Evolutionary conservation across 2,797 vertebrate genomes (phyloP), one percentile per base, ranked within the genome.

Genomic region (Sphaeramia orbicularis): DNA sequence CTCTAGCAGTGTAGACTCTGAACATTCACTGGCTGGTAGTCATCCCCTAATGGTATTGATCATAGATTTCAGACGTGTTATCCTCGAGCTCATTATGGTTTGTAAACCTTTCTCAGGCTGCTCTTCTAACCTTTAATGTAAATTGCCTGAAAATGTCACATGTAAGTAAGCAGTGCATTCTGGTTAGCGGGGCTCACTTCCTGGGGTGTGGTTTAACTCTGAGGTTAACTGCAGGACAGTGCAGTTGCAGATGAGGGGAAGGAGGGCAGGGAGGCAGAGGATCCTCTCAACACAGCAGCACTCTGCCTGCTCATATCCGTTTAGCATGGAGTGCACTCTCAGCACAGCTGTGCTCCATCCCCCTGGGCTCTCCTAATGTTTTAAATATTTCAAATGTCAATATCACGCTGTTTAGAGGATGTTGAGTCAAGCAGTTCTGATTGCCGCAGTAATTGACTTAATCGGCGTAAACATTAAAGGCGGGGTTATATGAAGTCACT

Each of bases 311-410:
- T 92, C 88, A 87, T 90, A 91, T 93, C 91, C 84, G 89, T 91
- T 90, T 89, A 87, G 88, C 89, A 84, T 92, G 91, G 93, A 94
- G 93, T 94, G 93, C 91, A 88, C 91, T 93, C 93, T 93, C 90
- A 93, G 90, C 91, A 87, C 93, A 93, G 93, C 93, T 93, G 92
- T 89, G 91, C 89, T 92, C 85, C 84, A 87, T 92, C 91, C 91
- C 91, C 92, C 86, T 90, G 90, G 91, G 91, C 91, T 91, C 91
- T 91, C 88, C 93, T 93, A 93, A 93, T 94, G 93, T 91, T 94
- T 93, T 93, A 94, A 94, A 93, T 94, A 93, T 94, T 94, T 94
- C 91, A 92, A 92, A 94, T 94, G 94, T 94, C 93, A 94, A 94
- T 94, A 94, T 94, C 92, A 93, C 78, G 90, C 93, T 91, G 93